Base-by-base conservation (phyloP, 2,888 invertebrate genomes). In the Cloeon dipterum region DNA sequence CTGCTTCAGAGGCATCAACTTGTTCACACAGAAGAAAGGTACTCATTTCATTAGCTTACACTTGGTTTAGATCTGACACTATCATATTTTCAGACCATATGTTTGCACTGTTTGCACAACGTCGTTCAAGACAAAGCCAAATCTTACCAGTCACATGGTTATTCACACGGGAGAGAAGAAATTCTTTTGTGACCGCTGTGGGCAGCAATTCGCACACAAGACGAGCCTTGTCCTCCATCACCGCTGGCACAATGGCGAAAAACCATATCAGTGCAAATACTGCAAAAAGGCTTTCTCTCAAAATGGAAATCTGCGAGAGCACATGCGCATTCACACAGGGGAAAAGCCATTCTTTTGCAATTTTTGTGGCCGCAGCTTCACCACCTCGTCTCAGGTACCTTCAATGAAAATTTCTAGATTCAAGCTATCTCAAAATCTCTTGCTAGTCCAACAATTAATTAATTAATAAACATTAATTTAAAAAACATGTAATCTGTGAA, bases 221-320 rank as follows among this genome's bases (percentile, higher is more conserved):
- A 77, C 78, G 1, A 76, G 78, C 42, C 63, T 81, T 26, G 75
- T 70, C 4, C 55, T 78, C 35, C 83, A 85, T 50, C 65, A 74
- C 39, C 52, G 63, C 48, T 59, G 51, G 47, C 55, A 57, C 39
- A 52, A 52, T 19, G 55, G 54, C 40, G 43, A 47, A 18, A 29
- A 29, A 29, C 29, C 14, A 16, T 16, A 32, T 17, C 25, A 7
- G 10, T 19, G 17, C 18, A 36, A 26, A 34, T n/a, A 38, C 11
- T 82, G 82, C 53, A 60, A 66, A 38, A 81, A 79, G 52, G 60
- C 65, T 35, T 81, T 81, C 55, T 70, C 72, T 1, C 81, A 81
- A 55, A 74, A 72, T 49, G 77, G 78, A 39, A 81, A 81, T 58
- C 58, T 79, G 39, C 66, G 68, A 26, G 78, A 78, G 47, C 81